Base-by-base conservation (phyloP, 2,113 vertebrate genomes). In the Podarcis cretensis region DNA sequence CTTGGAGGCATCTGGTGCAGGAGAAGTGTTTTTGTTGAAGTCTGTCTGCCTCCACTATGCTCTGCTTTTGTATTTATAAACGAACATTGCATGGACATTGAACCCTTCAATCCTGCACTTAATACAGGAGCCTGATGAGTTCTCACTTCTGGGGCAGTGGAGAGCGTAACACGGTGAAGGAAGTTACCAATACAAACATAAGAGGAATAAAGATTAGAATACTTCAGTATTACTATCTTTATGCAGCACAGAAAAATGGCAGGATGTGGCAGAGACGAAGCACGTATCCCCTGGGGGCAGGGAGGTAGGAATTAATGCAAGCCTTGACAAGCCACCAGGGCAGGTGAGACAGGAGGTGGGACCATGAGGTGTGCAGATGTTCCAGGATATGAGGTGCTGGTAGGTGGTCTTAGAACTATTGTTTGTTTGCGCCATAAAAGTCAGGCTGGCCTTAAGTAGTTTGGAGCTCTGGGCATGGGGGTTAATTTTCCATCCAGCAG, bases 181-280 rank as follows among this genome's bases (percentile, higher is more conserved):
- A 74, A 63, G 10, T 54, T 96, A 97, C 97, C 96, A 96, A 96
- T 87, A 96, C 96, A 97, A 97, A 97, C 97, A 96, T 96, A 95
- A 54, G 96, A 96, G 97, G 97, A 96, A 96, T 97, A 98, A 96
- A 95, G 97, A 96, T 97, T 97, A 98, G 97, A 98, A 97, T 97
- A 96, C 97, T 96, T 97, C 96, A 97, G 97, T 87, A 66, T 79
- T 40, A 92, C 90, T 95, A 93, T 94, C 91, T 97, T 98, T 97
- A 97, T 92, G 98, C 97, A 97, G 96, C 93, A 94, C 96, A 96
- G 95, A 96, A 96, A 95, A 89, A 95, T 92, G 89, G 94, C 5
- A 35, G 80, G 3, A 20, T 54, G 69, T 76, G 5, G n/a, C 3
- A 5, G 40, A 2, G 3, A 65, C 63, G 32, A 71, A 12, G 66